phyloP scores from a whole-genome alignment of 2,888 invertebrate species.

The Oscheius myriophilus region DNA sequence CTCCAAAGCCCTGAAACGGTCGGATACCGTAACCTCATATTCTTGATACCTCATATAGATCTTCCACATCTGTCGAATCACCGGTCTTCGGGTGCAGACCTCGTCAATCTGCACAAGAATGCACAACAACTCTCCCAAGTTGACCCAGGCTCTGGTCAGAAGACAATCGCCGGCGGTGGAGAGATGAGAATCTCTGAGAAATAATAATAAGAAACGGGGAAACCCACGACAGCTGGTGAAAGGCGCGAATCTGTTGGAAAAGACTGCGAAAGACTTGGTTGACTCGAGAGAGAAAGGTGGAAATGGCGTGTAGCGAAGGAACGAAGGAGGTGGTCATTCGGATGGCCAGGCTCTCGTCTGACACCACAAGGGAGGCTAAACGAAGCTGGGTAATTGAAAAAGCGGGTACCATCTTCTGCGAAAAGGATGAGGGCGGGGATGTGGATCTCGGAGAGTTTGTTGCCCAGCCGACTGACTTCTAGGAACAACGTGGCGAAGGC shows the following conservation, averaged over 20 bases:
- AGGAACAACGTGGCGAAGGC: constrained; percentile 18
- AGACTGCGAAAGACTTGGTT: constrained; percentile 32
- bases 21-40: too few relatives aligned
- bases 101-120: constrained; percentile 54
- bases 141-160: constrained; percentile 45
- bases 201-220: not conserved
- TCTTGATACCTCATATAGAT: constrained; percentile 33
- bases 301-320: not conserved
- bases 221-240: constrained; percentile 27
- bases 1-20: constrained; percentile 43
- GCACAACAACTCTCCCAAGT: constrained; percentile 58
- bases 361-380: not conserved
- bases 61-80: constrained; percentile 36
- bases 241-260: constrained; percentile 31
- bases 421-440: constrained; percentile 21
- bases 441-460: constrained; percentile 19
- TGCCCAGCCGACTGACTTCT: constrained; percentile 13
- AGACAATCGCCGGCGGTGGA: constrained; percentile 5
- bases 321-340: too few relatives aligned
- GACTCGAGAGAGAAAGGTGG: constrained; percentile 20
- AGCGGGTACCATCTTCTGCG: constrained; percentile 24
- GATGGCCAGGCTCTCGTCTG: not conserved
- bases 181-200: not conserved
- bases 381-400: too few relatives aligned
- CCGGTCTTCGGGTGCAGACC: constrained; percentile 41